A percentile compares a stretch with the other conserved stretches of the same genome.
phyloP scores from a whole-genome alignment of 2,888 invertebrate species.

The Cephus rjabovi region DNA sequence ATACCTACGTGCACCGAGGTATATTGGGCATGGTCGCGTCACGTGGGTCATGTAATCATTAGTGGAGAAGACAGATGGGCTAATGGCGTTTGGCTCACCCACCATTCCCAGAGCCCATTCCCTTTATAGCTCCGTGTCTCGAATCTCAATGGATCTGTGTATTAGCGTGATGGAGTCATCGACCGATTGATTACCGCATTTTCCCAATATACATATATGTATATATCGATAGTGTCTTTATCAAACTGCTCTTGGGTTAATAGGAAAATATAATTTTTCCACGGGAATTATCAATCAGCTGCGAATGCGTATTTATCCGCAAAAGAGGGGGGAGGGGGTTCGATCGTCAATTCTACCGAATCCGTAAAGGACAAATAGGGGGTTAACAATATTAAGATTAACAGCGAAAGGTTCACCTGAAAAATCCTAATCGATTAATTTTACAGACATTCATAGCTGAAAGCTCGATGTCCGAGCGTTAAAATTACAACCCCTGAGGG shows the following conservation, averaged over 20 bases:
- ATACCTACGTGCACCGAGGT: conserved; percentile 16
- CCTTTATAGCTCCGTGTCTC: conserved; percentile 19
- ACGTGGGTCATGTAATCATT: conserved; percentile 52
- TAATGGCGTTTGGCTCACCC: conserved; percentile 42
- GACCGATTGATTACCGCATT: background rate
- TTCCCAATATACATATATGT: background rate
- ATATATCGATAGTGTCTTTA: background rate
- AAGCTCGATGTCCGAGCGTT: background rate
- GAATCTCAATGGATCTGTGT: conserved; percentile 24
- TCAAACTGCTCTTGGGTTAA: too few relatives aligned
- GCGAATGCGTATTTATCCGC: background rate
- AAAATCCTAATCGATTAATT: background rate
- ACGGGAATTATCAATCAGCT: too few relatives aligned
- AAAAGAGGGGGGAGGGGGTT: too few relatives aligned
- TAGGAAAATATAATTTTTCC: too few relatives aligned
- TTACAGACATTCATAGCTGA: background rate
- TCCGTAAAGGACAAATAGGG: background rate
- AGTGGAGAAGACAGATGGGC: conserved; percentile 53
- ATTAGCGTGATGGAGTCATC: conserved; percentile 19
- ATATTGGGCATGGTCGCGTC: conserved; percentile 29
- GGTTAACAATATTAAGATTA: background rate
- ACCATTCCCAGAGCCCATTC: background rate
- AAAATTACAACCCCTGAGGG: background rate
- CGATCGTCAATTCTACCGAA: background rate
- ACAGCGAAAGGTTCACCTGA: too few relatives aligned